Evolutionary conservation across 2,113 vertebrate species (phyloP).

Genomic region (Caloenas nicobarica): DNA sequence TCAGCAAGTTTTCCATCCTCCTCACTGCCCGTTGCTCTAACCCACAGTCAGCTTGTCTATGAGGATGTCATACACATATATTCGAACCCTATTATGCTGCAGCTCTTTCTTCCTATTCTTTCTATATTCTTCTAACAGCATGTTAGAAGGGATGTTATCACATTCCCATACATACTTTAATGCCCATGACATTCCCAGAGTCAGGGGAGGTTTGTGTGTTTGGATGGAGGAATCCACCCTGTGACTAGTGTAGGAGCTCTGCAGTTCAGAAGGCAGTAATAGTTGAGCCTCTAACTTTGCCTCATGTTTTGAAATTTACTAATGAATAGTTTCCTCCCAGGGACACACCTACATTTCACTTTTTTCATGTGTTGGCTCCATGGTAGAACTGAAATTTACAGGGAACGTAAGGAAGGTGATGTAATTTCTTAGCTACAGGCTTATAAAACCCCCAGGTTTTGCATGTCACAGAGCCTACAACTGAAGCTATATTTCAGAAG

Average conservation of each 20-base stretch:
- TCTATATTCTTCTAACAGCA: not conserved
- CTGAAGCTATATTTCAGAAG: not conserved
- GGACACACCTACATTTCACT: not conserved
- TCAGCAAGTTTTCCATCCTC: not conserved
- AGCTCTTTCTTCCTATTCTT: not conserved
- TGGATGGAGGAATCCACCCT: not conserved
- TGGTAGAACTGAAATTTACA: not conserved
- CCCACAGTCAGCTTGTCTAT: not conserved
- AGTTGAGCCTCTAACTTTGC: not conserved
- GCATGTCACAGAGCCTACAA: not conserved
- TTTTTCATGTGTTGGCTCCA: not conserved
- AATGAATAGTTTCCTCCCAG: not conserved
- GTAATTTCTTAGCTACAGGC: not conserved
- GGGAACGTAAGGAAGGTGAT: not conserved
- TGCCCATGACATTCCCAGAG: not conserved
- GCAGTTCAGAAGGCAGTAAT: not conserved
- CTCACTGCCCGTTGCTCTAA: not conserved
- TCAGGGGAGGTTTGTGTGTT: accelerated
- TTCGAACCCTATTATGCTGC: not conserved
- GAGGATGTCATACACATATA: accelerated
- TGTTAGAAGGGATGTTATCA: not conserved
- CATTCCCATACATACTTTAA: not conserved
- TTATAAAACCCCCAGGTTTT: not conserved
- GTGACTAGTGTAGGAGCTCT: not conserved
- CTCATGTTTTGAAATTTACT: not conserved